Conservation (phyloP, 2,113 vertebrate species). For the Gasterosteus aculeatus region DNA sequence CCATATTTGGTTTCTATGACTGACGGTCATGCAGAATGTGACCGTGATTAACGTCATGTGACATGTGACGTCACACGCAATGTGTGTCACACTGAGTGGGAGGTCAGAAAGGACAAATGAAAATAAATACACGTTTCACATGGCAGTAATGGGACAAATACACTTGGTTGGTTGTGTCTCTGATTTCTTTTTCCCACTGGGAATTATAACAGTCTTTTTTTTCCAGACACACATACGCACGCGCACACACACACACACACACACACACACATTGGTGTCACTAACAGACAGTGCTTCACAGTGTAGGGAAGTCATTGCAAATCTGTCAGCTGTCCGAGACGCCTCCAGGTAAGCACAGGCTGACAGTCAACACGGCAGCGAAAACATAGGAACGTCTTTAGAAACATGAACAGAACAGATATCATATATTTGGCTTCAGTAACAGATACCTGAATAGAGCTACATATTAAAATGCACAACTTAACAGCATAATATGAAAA, state of each 20-base stretch:
- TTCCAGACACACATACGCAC: conserved; percentile 13
- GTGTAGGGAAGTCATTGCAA: conserved; percentile 65
- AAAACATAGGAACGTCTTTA: conserved; percentile 49
- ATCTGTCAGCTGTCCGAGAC: conserved; percentile 27
- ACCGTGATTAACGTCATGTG: background rate
- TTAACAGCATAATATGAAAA: conserved; percentile 52
- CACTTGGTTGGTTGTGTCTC: conserved; percentile 26
- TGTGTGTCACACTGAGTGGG: background rate
- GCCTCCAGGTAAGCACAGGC: conserved; percentile 44
- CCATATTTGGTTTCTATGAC: conserved; percentile 68
- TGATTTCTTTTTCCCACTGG: conserved; percentile 21
- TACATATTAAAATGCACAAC: conserved; percentile 67
- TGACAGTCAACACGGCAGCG: conserved; percentile 34
- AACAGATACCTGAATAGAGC: conserved; percentile 77
- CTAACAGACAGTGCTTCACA: conserved; percentile 62
- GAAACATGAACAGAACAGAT: conserved; percentile 59
- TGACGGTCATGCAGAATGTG: conserved; percentile 32
- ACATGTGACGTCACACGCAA: conserved; percentile 9
- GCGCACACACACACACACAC: conserved; percentile 16
- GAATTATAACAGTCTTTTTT: conserved; percentile 50
- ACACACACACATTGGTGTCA: conserved; percentile 23
- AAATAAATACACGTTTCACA: conserved; percentile 68
- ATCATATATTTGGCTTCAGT: conserved; percentile 76
- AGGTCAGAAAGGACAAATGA: conserved; percentile 30
- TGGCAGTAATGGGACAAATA: conserved; percentile 60